Base-by-base conservation (phyloP, 1,140 invertebrate genomes). In the Holcopasites calliopsidis region DNA sequence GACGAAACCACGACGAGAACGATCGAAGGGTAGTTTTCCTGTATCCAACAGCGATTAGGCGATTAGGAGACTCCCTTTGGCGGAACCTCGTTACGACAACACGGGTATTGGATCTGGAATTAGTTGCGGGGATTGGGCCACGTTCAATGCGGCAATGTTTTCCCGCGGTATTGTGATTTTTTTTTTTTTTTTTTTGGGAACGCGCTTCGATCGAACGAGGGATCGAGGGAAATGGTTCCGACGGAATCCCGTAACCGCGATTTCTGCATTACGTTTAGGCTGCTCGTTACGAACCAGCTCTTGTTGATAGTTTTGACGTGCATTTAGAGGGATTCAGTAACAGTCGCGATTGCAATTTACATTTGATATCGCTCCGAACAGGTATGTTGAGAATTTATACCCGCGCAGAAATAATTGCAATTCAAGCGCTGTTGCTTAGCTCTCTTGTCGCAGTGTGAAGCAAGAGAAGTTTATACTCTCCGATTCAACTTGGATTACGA, bases 1-100 rank as follows among this genome's bases (percentile, higher is more conserved):
- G 42, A 77, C 47, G 38, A 57, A 73, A 71, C 65, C 54, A 42
- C 49, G 66, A 35, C 57, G 61, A 60, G 49, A 33, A 40, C 47
- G 60, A 62, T 49, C 54, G 74, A 66, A 73, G 82, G 72, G 71
- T 66, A 69, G 60, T 71, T 69, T 6, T 31, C 23, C 47, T 16
- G 40, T 64, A 71, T 52, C 76, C 61, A 42, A 54, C 65, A 60
- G 28, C 60, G 82, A 83, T 84, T 84, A 84, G 82, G 66, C 73
- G 80, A 84, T 84, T 72, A 80, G 52, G 64, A 61, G 64, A 58
- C 21, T 49, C 58, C 58, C 62, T 69, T 38, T n/a, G 33, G 40
- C 52, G 55, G 57, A 84, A 81, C 57, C 64, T 68, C 54, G 54
- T 77, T 77, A 73, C 79, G 54, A 66, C 49, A 18, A n/a, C 44